Base-by-base conservation (phyloP, 1,140 invertebrate species). In the Tachypleus tridentatus region DNA sequence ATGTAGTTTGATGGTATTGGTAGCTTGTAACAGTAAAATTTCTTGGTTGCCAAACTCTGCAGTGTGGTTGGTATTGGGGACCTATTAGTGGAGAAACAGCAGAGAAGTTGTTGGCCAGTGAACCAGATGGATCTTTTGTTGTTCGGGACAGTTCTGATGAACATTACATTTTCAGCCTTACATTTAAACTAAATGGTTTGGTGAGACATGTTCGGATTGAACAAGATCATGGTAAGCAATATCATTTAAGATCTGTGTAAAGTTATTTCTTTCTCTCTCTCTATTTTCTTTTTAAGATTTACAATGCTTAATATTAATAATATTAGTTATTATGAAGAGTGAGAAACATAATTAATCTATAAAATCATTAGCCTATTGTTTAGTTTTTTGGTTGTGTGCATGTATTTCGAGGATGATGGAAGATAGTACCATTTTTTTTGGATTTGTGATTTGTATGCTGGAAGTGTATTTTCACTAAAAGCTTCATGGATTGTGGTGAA, bases 11-110 rank as follows among this genome's bases (percentile, higher is more conserved):
- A 29, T 29, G 29, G 29, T 29, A 29, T 29, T 29, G 29, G 29
- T 29, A 29, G 29, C 29, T 29, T 29, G 29, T 29, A 29, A 29
- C 29, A 1, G 29, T 29, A 29, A 29, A 29, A 29, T 29, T 29
- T 29, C 29, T 29, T 2, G 29, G 29, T 29, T 29, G 29, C 29
- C 29, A 29, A 29, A 29, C 29, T 56, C 82, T 83, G 67, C 74
- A 96, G 92, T 93, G 90, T 78, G 92, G 91, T 57, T 97, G 94
- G 94, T 98, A 98, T 77, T 98, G 94, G 94, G 95, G 95, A 70
- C 93, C 94, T 57, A 84, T 98, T 72, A 93, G 90, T 63, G 90
- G 92, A 60, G 91, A 95, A 77, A 87, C 88, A 64, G 94, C 94
- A 1, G 94, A 97, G 76, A 91, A 91, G 77, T 87, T 97, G 68